Conservation (phyloP, 2,888 invertebrate species). For the Synanthedon tipuliformis region DNA sequence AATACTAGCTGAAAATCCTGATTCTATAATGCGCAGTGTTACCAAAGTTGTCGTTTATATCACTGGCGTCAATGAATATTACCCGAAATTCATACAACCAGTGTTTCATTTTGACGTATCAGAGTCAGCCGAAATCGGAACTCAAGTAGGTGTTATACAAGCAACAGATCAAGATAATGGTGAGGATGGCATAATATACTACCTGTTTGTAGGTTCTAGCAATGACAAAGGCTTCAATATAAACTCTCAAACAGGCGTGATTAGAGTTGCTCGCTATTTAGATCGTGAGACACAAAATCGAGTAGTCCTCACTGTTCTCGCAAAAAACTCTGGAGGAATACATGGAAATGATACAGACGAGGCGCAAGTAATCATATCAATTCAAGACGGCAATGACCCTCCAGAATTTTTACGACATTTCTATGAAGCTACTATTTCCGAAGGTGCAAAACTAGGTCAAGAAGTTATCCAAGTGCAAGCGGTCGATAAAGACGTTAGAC, state of each 20-base stretch:
- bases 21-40: constrained; percentile 81
- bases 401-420: constrained; percentile 86
- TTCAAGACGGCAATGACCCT: constrained; percentile 96
- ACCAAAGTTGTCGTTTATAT: constrained; percentile 81
- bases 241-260: constrained; percentile 84
- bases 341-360: constrained; percentile 95
- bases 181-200: constrained; percentile 88
- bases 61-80: constrained; percentile 89
- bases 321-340: constrained; percentile 94
- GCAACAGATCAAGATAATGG: constrained; percentile 92
- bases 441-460: constrained; percentile 81
- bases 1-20: constrained; percentile 88
- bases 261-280: constrained; percentile 83
- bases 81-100: constrained; percentile 87
- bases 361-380: constrained; percentile 91
- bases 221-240: constrained; percentile 92
- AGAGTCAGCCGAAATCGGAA: constrained; percentile 89
- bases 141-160: constrained; percentile 85
- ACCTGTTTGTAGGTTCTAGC: constrained; percentile 92
- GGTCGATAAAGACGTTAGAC: constrained; percentile 89
- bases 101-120: constrained; percentile 94
- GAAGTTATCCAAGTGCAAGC: constrained; percentile 84
- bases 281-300: constrained; percentile 91
- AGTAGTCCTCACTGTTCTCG: constrained; percentile 90
- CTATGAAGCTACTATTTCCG: constrained; percentile 85